A percentile compares a stretch with the other conserved stretches of the same genome.
Evolutionary conservation across 2,888 invertebrate species (phyloP).

Genomic region (Leucophora obtusa): DNA sequence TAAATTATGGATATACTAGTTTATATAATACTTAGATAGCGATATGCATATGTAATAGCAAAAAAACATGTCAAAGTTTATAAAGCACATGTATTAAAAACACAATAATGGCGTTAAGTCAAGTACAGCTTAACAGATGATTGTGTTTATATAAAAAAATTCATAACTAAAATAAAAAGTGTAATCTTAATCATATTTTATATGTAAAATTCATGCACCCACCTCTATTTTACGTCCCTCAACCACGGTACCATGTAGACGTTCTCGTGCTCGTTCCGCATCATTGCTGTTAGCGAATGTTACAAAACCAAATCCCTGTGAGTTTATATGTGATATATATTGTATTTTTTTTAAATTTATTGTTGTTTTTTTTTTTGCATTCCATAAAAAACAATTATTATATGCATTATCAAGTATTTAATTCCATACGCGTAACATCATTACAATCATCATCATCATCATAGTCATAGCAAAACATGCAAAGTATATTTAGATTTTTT

Average conservation of each 20-base stretch:
- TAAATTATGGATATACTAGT: no score
- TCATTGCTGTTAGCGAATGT: slow-evolving; percentile 99
- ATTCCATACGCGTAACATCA: slow-evolving; percentile 58
- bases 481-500: slow-evolving; percentile 50
- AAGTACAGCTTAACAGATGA: neutral
- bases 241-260: slow-evolving; percentile 99
- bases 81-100: neutral
- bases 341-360: slow-evolving; percentile 25
- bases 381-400: slow-evolving; percentile 52
- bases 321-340: slow-evolving; percentile 53
- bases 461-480: slow-evolving; percentile 63
- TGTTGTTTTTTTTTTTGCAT: slow-evolving; percentile 42
- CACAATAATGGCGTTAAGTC: neutral
- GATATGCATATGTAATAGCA: neutral
- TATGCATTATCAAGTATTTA: slow-evolving; percentile 25
- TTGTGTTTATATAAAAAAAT: neutral
- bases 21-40: no score
- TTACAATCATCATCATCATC: slow-evolving; percentile 52
- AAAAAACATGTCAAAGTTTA: slow-evolving; percentile 4
- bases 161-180: neutral
- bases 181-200: slow-evolving; percentile 78
- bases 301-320: slow-evolving; percentile 99
- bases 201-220: slow-evolving; percentile 85
- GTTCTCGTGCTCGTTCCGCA: slow-evolving; percentile 99
- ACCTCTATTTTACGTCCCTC: slow-evolving; percentile 99